Conservation (phyloP, 2,113 vertebrate genomes). For the Mohoua ochrocephala region DNA sequence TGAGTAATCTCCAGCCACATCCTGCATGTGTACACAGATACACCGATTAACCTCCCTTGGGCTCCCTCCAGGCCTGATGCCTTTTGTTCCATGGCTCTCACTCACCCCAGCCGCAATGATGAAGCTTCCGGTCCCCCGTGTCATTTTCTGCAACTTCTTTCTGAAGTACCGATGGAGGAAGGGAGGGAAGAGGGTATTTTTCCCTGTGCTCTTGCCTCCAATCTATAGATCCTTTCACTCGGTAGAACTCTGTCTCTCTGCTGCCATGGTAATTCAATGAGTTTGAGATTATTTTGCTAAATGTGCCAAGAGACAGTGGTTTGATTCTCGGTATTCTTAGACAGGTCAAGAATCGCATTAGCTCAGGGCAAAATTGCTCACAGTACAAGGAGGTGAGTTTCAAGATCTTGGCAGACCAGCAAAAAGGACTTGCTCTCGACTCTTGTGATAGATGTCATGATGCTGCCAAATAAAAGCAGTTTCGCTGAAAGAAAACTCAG, state of each 20-base stretch:
- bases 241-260: slow-evolving; percentile 3
- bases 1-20: not conserved
- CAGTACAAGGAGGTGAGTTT: slow-evolving; percentile 38
- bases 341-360: slow-evolving; percentile 62
- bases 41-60: not conserved
- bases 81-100: not conserved
- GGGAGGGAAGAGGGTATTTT: not conserved
- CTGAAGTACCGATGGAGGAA: not conserved
- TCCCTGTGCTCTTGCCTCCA: not conserved
- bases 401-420: slow-evolving; percentile 29
- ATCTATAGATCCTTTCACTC: not conserved
- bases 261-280: slow-evolving; percentile 57
- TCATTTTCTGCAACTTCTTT: not conserved
- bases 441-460: not conserved
- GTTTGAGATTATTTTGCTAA: slow-evolving; percentile 55
- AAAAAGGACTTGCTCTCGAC: not conserved
- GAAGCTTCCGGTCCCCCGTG: fast-evolving
- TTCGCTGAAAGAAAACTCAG: not conserved
- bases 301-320: slow-evolving; percentile 1
- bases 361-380: slow-evolving; percentile 43
- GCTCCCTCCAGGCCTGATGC: not conserved
- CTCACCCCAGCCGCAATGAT: fast-evolving
- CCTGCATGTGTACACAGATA: not conserved
- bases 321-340: slow-evolving; percentile 11
- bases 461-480: not conserved